These are phyloP conservation scores for Mechanitis messenoides DNA, from an alignment of 2,888 invertebrate species.

Conservation along the genomic window DNA sequence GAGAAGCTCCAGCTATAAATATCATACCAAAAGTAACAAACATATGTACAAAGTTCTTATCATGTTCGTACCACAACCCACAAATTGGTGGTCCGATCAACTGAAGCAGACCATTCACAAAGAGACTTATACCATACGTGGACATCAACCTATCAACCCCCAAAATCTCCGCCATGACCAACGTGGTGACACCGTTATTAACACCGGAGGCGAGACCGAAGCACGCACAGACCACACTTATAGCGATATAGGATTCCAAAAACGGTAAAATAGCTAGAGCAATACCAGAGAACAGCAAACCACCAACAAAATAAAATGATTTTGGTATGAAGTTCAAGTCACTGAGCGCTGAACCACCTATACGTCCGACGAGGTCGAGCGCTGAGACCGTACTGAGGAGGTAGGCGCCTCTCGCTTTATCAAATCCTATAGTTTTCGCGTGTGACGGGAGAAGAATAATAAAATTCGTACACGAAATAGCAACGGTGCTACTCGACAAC, in stretches of 20 bases:
- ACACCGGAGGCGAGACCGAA: conserved; percentile 90
- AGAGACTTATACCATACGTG: conserved; percentile 90
- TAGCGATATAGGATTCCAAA: conserved; percentile 76
- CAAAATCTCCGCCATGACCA: conserved; percentile 92
- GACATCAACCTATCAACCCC: conserved; percentile 89
- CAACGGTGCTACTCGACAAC: conserved; percentile 89
- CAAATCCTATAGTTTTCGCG: conserved; percentile 82
- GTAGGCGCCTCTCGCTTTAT: conserved; percentile 82
- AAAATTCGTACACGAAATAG: conserved; percentile 91
- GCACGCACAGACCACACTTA: conserved; percentile 83
- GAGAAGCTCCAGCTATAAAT: conserved; percentile 81
- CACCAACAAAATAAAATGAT: conserved; percentile 88
- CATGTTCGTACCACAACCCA: conserved; percentile 81
- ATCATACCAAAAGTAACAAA: conserved; percentile 85
- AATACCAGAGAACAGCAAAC: conserved; percentile 86
- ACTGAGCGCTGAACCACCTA: conserved; percentile 89
- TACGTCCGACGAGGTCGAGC: conserved; percentile 87
- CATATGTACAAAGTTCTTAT: conserved; percentile 81
- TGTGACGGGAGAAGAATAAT: conserved; percentile 89
- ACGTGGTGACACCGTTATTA: conserved; percentile 89
- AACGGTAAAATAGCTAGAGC: conserved; percentile 83
- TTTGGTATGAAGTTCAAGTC: conserved; percentile 87
- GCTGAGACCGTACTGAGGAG: conserved; percentile 88
- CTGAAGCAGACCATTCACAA: conserved; percentile 89
- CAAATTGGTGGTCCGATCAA: conserved; percentile 88